Evolutionary conservation across 2,113 vertebrate species (phyloP).

Genomic region (Mus pahari): DNA sequence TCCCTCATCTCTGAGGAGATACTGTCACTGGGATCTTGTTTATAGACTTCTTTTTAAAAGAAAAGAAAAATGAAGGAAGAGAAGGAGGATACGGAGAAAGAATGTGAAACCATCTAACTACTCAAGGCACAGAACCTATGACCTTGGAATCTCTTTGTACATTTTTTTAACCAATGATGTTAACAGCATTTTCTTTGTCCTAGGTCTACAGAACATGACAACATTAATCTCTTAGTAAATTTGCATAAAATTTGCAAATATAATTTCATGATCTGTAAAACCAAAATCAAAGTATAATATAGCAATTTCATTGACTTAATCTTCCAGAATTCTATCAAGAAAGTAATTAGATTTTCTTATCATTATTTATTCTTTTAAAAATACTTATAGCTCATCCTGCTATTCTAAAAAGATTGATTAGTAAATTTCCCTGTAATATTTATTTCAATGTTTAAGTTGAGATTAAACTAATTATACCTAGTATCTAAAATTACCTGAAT

Average conservation of each 20-base stretch:
- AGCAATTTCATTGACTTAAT: slow-evolving; percentile 79
- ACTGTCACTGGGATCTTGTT: neutral
- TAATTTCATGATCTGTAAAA: slow-evolving; percentile 80
- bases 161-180: slow-evolving; percentile 63
- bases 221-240: slow-evolving; percentile 79
- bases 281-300: slow-evolving; percentile 78
- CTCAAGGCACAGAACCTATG: slow-evolving; percentile 60
- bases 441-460: slow-evolving; percentile 68
- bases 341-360: slow-evolving; percentile 79
- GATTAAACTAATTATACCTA: slow-evolving; percentile 63
- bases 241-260: slow-evolving; percentile 82
- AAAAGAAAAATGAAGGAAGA: neutral
- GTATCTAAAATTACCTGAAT: slow-evolving; percentile 57
- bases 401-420: slow-evolving; percentile 65
- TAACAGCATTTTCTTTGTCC: slow-evolving; percentile 72
- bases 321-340: slow-evolving; percentile 76
- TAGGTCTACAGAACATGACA: slow-evolving; percentile 72
- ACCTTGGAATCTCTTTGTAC: slow-evolving; percentile 74
- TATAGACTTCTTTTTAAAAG: neutral
- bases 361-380: slow-evolving; percentile 79
- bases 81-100: neutral
- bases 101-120: slow-evolving; percentile 1
- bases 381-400: slow-evolving; percentile 56
- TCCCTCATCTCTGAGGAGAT: neutral
- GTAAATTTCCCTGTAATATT: slow-evolving; percentile 67